These are phyloP conservation scores for Syrphus vitripennis DNA, from an alignment of 2,888 invertebrate species.

Conservation along the genomic window DNA sequence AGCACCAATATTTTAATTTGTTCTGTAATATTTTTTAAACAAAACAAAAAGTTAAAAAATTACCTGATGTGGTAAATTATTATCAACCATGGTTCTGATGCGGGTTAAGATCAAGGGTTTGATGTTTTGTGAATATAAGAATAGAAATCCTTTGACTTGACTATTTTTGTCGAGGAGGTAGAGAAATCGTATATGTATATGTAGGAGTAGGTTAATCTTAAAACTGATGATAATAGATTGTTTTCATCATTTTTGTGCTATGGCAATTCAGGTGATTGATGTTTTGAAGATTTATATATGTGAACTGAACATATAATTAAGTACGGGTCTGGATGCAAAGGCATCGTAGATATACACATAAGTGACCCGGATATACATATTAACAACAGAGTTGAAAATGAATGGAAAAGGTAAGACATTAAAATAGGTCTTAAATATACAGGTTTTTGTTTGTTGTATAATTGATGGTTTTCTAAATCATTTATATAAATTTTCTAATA, in stretches of 20 bases:
- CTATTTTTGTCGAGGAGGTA: too few relatives aligned
- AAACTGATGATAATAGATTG: constrained; percentile 32
- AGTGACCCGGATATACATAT: background rate
- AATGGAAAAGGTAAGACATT: background rate
- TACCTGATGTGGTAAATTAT: background rate
- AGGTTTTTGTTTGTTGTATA: background rate
- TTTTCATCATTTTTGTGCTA: constrained; percentile 24
- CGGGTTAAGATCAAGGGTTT: background rate
- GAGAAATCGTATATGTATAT: too few relatives aligned
- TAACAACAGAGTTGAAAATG: background rate
- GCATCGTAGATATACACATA: too few relatives aligned
- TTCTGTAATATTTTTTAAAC: background rate
- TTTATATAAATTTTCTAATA: background rate
- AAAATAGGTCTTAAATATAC: background rate
- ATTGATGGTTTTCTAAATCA: background rate
- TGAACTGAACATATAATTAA: constrained; percentile 21
- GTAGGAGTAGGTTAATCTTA: constrained; percentile 20
- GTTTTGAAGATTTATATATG: constrained; percentile 22
- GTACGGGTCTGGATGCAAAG: too few relatives aligned
- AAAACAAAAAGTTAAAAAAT: background rate
- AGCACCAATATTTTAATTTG: background rate
- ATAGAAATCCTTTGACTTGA: background rate
- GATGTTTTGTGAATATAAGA: background rate
- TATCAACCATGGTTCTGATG: background rate
- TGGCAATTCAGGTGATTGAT: constrained; percentile 53